A percentile compares a stretch with the other conserved stretches of the same genome.
phyloP scores from a whole-genome alignment of 1,140 invertebrate species.

The Ectropis grisescens region DNA sequence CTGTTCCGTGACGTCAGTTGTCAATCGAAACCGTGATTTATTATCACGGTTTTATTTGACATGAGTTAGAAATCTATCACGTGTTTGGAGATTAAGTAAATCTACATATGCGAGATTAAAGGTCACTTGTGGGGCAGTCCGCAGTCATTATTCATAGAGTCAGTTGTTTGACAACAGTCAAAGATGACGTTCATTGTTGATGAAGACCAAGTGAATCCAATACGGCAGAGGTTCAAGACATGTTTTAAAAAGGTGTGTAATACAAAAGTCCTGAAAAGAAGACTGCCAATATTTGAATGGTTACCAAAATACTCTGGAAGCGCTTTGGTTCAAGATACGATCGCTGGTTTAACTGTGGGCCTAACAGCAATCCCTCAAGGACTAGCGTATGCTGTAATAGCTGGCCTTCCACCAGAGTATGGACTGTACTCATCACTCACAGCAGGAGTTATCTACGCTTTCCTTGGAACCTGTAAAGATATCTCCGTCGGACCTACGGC shows the following conservation, averaged over 20 bases:
- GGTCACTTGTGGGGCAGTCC: no score
- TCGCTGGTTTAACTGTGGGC: slow-evolving; percentile 82
- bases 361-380: slow-evolving; percentile 88
- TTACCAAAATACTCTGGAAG: slow-evolving; percentile 72
- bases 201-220: background rate
- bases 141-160: no score
- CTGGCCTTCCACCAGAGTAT: slow-evolving; percentile 76
- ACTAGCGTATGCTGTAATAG: slow-evolving; percentile 85
- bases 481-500: slow-evolving; percentile 88
- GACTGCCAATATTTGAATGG: slow-evolving; percentile 76
- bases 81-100: no score
- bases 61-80: no score
- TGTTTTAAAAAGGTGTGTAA: slow-evolving; percentile 36
- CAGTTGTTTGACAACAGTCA: no score
- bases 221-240: slow-evolving; percentile 21
- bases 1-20: no score
- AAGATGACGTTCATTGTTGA: no score
- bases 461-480: slow-evolving; percentile 89
- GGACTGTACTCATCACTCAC: slow-evolving; percentile 89
- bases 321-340: slow-evolving; percentile 74
- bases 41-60: no score
- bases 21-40: no score
- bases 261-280: slow-evolving; percentile 46
- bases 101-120: no score
- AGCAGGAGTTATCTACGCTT: slow-evolving; percentile 86